Conservation (phyloP, 2,888 invertebrate genomes). For the Drosophila pseudotalamancana region DNA sequence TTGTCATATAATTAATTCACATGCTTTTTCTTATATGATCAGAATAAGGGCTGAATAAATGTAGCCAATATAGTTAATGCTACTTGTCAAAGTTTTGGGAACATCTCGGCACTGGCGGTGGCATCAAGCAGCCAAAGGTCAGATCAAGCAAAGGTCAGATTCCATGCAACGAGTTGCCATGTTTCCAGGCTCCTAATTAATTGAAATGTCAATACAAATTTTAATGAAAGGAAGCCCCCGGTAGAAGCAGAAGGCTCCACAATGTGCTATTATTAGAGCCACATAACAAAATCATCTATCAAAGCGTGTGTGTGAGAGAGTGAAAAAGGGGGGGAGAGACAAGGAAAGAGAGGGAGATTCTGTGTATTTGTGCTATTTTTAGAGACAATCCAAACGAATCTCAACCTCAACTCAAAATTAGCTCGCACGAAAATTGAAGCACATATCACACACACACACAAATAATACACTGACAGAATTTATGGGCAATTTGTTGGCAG, state of each 20-base stretch:
- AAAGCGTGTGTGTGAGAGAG: constrained; percentile 14
- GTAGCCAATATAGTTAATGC: neutral
- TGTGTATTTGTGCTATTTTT: constrained; percentile 47
- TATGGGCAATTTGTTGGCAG: constrained; percentile 56
- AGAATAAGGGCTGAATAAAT: constrained; percentile 1
- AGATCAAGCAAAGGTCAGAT: too few relatives aligned
- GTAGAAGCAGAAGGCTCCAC: neutral
- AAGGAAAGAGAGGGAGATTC: neutral
- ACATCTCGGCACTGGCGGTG: constrained; percentile 25
- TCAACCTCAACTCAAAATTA: constrained; percentile 68
- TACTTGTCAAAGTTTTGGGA: neutral
- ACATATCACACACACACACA: neutral
- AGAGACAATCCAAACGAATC: constrained; percentile 37
- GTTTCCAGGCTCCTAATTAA: constrained; percentile 62
- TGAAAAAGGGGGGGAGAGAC: neutral
- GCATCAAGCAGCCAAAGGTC: constrained; percentile 59
- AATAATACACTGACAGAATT: constrained; percentile 40
- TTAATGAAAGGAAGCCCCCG: constrained; percentile 34
- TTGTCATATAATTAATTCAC: constrained; percentile 6
- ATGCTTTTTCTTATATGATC: neutral
- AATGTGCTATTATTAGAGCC: constrained; percentile 39
- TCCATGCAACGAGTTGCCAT: constrained; percentile 30
- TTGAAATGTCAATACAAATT: constrained; percentile 75
- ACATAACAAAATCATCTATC: constrained; percentile 54
- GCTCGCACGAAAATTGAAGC: constrained; percentile 53